Evolutionary conservation across 1,140 invertebrate genomes (phyloP).

Genomic region (Aphaenogaster rudis): DNA sequence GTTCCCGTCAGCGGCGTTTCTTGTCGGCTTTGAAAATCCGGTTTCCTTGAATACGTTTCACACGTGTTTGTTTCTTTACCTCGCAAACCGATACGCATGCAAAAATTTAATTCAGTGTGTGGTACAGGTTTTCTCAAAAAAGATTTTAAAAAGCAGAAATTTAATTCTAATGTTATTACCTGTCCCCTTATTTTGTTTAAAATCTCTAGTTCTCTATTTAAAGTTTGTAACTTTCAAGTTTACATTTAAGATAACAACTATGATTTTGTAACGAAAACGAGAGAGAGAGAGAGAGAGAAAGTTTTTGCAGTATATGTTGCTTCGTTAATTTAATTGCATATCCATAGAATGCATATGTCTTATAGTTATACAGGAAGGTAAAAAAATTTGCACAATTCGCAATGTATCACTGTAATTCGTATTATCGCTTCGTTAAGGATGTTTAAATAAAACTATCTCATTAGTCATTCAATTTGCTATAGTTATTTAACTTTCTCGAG

Average conservation of each 20-base stretch:
- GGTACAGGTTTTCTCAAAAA: neutral
- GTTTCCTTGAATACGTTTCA: constrained; percentile 7
- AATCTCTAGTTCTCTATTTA: neutral
- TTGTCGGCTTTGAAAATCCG: constrained; percentile 37
- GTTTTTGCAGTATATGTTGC: neutral
- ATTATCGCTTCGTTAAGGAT: neutral
- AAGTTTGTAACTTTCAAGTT: too few relatives aligned
- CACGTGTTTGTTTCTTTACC: neutral
- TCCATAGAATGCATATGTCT: neutral
- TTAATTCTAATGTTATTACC: neutral
- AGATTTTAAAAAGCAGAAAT: neutral
- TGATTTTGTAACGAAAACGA: neutral
- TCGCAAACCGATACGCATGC: neutral
- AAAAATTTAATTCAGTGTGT: neutral
- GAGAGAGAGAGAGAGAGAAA: neutral
- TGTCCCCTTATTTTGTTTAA: neutral
- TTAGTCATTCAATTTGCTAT: neutral
- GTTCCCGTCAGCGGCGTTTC: neutral
- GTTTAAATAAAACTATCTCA: neutral
- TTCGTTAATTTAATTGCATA: neutral
- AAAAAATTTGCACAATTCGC: neutral
- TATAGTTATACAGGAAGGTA: neutral
- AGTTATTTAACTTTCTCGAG: neutral
- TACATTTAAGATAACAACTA: neutral
- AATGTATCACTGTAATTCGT: neutral